phyloP scores from a whole-genome alignment of 2,797 vertebrate species.

The Eidolon dupreanum region DNA sequence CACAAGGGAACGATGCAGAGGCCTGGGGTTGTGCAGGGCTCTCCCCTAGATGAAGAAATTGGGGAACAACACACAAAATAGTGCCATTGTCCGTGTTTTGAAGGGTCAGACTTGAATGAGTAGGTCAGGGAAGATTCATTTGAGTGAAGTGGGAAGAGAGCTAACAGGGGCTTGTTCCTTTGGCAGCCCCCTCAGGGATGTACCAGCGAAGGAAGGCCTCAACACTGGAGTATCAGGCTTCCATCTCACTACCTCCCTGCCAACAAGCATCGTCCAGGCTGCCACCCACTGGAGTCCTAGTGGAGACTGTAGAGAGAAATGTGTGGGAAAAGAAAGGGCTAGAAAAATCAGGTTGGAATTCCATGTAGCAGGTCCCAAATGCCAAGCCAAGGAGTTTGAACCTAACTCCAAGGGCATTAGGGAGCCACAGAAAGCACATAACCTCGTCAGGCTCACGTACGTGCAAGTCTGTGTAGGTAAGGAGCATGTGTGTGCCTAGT shows the following conservation, averaged over 20 bases:
- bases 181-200: neutral
- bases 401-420: neutral
- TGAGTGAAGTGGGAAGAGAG: neutral
- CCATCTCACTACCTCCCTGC: neutral
- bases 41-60: neutral
- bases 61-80: neutral
- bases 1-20: neutral
- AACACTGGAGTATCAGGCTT: fast-evolving
- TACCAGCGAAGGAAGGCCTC: fast-evolving
- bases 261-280: neutral
- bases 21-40: neutral
- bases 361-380: neutral
- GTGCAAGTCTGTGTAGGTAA: neutral
- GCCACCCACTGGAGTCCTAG: neutral
- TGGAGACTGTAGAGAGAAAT: neutral
- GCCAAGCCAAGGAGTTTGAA: neutral
- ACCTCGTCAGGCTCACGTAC: neutral
- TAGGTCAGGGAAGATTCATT: neutral
- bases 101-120: neutral
- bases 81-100: neutral
- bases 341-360: neutral
- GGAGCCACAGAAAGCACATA: neutral
- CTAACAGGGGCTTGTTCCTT: neutral
- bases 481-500: neutral
- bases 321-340: neutral